Evolutionary conservation across 2,797 vertebrate species (phyloP), one percentile per base, ranked within the genome.

Genomic region (Sebastes umbrosus): DNA sequence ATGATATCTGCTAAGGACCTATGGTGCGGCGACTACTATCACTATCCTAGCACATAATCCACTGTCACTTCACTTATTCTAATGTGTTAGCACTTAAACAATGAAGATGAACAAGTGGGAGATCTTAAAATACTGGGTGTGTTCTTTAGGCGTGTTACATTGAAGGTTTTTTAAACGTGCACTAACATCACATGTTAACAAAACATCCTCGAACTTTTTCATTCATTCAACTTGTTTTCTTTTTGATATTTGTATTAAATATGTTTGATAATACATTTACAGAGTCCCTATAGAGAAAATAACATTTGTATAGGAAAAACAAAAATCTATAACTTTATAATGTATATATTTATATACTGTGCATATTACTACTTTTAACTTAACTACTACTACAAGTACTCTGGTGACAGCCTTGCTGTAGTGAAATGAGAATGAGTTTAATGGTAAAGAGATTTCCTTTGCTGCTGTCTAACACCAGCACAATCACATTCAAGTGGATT

Each of bases 401-500:
- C 9, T 31, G 8, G 12, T 60, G 54, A 25, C 52, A 25, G 65
- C 3, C 39, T 25, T 25, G 39, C 60, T 62, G 34, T 31, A n/a
- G 16, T 18, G 20, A 64, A 46, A 29, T 52, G 16, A 31, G 13
- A 46, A n/a, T 14, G 34, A 34, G 27, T 69, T 39, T 36, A 25
- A 65, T 36, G 8, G 6, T 52, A 36, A 83, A 75, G 46, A 43
- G 43, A 72, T 82, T 68, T 59, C 2, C 14, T 43, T 10, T 54
- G 24, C 13, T 58, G 11, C 46, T 54, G 69, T 58, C 3, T n/a
- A 9, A 52, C 62, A 46, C 32, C 16, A 29, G 36, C 43, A 73
- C 36, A 70, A 58, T 20, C 69, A 39, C 57, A 52, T 68, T 8
- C 55, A 46, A 67, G 29, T 84, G 57, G 77, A 84, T 84, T 76